A percentile compares a stretch with the other conserved stretches of the same genome.
Evolutionary conservation across 2,797 vertebrate genomes (phyloP).

Genomic region (Manis crassicaudata): DNA sequence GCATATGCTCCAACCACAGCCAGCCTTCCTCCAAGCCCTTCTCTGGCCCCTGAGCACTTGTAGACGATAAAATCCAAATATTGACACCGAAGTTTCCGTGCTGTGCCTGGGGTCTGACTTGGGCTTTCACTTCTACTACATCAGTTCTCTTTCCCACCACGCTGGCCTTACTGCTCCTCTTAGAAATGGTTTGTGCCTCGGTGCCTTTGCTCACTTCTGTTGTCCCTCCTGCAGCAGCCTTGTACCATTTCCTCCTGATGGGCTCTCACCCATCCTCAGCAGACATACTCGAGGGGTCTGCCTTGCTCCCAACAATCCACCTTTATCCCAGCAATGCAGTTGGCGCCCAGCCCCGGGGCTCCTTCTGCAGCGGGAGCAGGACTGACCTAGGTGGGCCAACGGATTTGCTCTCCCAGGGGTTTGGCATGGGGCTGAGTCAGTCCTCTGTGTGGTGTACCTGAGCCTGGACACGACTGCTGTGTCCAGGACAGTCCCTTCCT

Average conservation of each 20-base stretch:
- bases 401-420: neutral
- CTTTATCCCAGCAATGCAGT: too few species aligned
- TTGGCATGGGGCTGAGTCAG: neutral
- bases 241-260: neutral
- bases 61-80: neutral
- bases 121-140: neutral
- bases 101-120: neutral
- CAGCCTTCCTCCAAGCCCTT: neutral
- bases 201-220: neutral
- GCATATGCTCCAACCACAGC: too few species aligned
- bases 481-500: too few species aligned
- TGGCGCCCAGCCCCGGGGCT: too few species aligned
- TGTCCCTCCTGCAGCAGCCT: neutral
- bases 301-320: neutral
- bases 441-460: fast-evolving
- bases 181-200: neutral
- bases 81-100: neutral
- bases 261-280: neutral
- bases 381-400: neutral
- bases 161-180: neutral
- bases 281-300: too few species aligned
- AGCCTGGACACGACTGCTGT: neutral
- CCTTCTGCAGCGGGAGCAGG: neutral
- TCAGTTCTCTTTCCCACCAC: neutral
- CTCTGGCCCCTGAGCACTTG: neutral